Base-by-base conservation (phyloP, 2,888 invertebrate species). In the Dryobotodes eremita region DNA sequence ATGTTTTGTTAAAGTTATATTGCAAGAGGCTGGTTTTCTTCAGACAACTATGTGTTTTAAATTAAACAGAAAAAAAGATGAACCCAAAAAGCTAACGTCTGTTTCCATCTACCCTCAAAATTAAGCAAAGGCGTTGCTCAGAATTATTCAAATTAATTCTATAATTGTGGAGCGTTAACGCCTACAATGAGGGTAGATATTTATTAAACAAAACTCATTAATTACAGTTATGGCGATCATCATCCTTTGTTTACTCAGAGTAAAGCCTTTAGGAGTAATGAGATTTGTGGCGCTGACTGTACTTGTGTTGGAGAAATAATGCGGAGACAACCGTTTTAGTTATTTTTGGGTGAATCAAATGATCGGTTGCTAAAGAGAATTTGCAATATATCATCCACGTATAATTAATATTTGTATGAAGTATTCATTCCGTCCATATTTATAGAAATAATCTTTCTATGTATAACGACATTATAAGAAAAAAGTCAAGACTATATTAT, bases 131-230 rank as follows among this genome's bases (percentile, higher is more conserved):
- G 82, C 83, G 74, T 89, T 86, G 90, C 77, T 83, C 75, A 74
- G 82, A 89, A 88, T 89, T 90, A 89, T 89, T 89, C 79, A 89
- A 89, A 89, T 89, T 89, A 90, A 89, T 85, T 88, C 89, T 90
- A 88, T 90, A 90, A 90, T 91, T 88, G 85, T 73, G 69, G 64
- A 73, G 75, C 83, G 85, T 90, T 86, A 89, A 87, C 85, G 81
- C 90, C 80, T 72, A 68, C 82, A 79, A 75, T 79, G 88, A 80
- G 86, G 87, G 86, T 81, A 86, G 83, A 84, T 89, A 83, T 88
- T 87, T 90, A 91, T 88, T 88, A 88, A 90, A 90, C 89, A 91
- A 90, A 89, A 84, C 84, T 80, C 92, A 91, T 91, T 91, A 88
- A 89, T 86, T 84, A 74, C 84, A 87, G 90, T 87, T 82, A 88